These are phyloP conservation scores for Boleophthalmus pectinirostris DNA, from an alignment of 2,113 vertebrate species.

Conservation along the genomic window DNA sequence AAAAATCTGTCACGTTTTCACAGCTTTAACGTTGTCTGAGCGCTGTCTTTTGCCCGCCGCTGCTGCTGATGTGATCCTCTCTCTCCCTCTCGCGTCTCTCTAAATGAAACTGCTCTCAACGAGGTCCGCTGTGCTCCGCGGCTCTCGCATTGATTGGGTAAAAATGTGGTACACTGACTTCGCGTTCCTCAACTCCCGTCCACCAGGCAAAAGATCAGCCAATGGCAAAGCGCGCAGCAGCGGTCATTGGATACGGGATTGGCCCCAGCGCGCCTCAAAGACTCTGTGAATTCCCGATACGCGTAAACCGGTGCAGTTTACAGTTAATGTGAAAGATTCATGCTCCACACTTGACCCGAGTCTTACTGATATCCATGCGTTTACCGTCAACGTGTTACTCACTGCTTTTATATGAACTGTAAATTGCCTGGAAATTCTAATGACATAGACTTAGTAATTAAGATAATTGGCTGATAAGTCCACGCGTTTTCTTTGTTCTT, in stretches of 20 bases:
- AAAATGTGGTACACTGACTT: constrained; percentile 29
- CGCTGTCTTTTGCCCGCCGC: constrained; percentile 24
- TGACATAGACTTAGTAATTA: neutral
- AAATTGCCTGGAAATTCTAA: neutral
- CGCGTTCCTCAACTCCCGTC: constrained; percentile 48
- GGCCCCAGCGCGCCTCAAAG: constrained; percentile 11
- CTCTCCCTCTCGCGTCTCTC: constrained; percentile 10
- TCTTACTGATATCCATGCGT: neutral
- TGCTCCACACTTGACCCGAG: neutral
- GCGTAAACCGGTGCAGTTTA: constrained; percentile 19
- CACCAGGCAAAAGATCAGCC: constrained; percentile 32
- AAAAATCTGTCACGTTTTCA: constrained; percentile 11
- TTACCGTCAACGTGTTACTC: neutral
- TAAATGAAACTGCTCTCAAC: constrained; percentile 25
- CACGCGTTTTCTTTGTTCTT: neutral
- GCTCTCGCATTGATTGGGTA: constrained; percentile 66
- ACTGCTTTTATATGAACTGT: neutral
- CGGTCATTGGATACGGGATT: constrained; percentile 9
- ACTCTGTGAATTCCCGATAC: constrained; percentile 15
- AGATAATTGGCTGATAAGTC: neutral
- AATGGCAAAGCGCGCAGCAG: constrained; percentile 29
- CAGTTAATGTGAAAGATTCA: constrained; percentile 25
- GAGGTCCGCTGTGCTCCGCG: constrained; percentile 48
- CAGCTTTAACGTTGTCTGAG: constrained; percentile 16
- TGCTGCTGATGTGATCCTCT: constrained; percentile 23